Conservation (phyloP, 2,797 vertebrate species). For the Melanotaenia pygmaea region DNA sequence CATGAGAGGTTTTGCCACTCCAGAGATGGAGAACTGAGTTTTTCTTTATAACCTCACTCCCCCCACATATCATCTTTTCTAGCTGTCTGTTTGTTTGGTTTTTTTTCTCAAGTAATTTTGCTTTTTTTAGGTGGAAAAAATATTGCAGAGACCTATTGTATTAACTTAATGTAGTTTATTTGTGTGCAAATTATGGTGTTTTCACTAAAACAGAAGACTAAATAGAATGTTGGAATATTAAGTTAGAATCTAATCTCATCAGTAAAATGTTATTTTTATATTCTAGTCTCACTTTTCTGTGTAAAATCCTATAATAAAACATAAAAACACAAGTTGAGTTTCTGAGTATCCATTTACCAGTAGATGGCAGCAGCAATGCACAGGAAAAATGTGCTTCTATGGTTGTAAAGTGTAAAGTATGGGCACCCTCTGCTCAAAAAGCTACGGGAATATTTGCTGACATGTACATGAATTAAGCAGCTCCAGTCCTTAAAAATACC, state of each 20-base stretch:
- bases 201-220: background rate
- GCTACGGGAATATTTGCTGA: conserved; percentile 4
- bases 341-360: conserved; percentile 44
- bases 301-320: conserved; percentile 60
- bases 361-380: conserved; percentile 77
- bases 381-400: conserved; percentile 19
- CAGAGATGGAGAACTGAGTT: background rate
- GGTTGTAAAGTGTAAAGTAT: background rate
- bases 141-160: background rate
- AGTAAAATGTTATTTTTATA: conserved; percentile 61
- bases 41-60: background rate
- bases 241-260: conserved; percentile 6
- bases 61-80: conserved; percentile 15
- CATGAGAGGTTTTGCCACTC: background rate
- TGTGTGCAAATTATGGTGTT: background rate
- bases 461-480: background rate
- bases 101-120: conserved; percentile 14
- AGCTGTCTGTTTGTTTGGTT: background rate
- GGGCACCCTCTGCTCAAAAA: background rate
- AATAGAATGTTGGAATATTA: background rate
- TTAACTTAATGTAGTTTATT: conserved; percentile 30
- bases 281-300: conserved; percentile 41
- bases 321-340: conserved; percentile 5
- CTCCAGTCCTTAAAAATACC: too few species aligned
- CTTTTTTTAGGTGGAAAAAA: too few species aligned